Conservation (phyloP, 2,888 invertebrate species). For the Dyspetes luteomarginatus region DNA sequence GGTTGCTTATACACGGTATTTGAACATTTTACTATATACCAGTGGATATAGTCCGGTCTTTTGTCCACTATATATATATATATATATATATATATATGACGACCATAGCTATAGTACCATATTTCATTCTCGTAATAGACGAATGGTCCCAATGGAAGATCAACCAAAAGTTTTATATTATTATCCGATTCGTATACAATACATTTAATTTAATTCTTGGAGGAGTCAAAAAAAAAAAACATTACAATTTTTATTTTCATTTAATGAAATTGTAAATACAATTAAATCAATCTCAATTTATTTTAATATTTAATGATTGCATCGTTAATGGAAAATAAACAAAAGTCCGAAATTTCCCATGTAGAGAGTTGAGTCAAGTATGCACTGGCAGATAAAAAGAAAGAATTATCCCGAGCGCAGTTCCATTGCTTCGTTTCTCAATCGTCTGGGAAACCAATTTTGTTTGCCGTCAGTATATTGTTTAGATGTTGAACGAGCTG, state of each 20-base stretch:
- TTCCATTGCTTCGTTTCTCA: conserved; percentile 43
- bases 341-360: too few relatives aligned
- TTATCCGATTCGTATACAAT: too few relatives aligned
- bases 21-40: background rate
- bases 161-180: too few relatives aligned
- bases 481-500: conserved; percentile 58
- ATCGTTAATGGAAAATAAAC: too few relatives aligned
- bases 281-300: too few relatives aligned
- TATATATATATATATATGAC: background rate
- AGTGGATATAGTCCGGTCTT: background rate
- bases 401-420: background rate
- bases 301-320: too few relatives aligned
- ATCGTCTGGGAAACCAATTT: conserved; percentile 62
- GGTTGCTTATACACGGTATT: conserved; percentile 34
- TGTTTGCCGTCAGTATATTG: conserved; percentile 51
- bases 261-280: too few relatives aligned
- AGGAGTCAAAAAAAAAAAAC: too few relatives aligned
- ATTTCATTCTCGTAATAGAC: too few relatives aligned
- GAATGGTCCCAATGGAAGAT: too few relatives aligned
- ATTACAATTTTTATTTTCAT: background rate
- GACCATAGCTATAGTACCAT: too few relatives aligned
- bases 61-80: conserved; percentile 2
- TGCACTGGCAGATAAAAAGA: conserved; percentile 10
- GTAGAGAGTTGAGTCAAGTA: background rate
- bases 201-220: too few relatives aligned